Evolutionary conservation across 2,797 vertebrate species (phyloP), one percentile per base, ranked within the genome.

Genomic region (Linurgus olivaceus): DNA sequence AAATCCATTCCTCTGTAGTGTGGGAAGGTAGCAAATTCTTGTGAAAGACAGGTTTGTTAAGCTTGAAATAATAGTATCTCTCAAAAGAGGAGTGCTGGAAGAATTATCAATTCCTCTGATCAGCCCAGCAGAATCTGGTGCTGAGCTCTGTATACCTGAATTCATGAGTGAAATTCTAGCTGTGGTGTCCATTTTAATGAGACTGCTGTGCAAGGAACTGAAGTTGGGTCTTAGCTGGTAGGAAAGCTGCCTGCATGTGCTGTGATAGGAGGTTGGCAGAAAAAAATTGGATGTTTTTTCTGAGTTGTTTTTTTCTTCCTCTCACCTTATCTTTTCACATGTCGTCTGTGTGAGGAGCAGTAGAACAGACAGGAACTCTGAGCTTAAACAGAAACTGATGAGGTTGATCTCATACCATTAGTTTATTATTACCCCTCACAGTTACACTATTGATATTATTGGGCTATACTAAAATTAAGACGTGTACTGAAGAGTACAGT

Each of bases 101-200:
- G 55, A 93, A 51, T 55, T 75, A 58, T 8, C 51, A 37, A 18
- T 84, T 88, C 51, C 48, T 74, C 50, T 83, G 15, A 76, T 81
- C 62, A 73, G 47, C 66, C 51, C n/a, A 54, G 61, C 14, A 79
- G 76, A 75, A 68, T 72, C 47, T 72, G 54, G 17, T 78, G 62
- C 58, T 84, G 51, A 78, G 77, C 47, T 73, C 50, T 26, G 14
- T 72, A 5, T 29, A 54, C 25, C 40, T 78, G 54, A 70, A 77
- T 55, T 81, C 40, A 16, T 17, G 28, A 90, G 31, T 33, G 40
- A 76, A 68, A 79, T 78, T 84, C 54, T 76, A 29, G 50, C 61
- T 70, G 38, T 59, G 47, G 26, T 91, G 77, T 79, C 88, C 59
- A 19, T 92, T 89, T 84, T 75, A 92, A 93, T 79, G 51, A 86